Evolutionary conservation across 2,888 invertebrate species (phyloP).

Genomic region (Pardosa pseudoannulata): DNA sequence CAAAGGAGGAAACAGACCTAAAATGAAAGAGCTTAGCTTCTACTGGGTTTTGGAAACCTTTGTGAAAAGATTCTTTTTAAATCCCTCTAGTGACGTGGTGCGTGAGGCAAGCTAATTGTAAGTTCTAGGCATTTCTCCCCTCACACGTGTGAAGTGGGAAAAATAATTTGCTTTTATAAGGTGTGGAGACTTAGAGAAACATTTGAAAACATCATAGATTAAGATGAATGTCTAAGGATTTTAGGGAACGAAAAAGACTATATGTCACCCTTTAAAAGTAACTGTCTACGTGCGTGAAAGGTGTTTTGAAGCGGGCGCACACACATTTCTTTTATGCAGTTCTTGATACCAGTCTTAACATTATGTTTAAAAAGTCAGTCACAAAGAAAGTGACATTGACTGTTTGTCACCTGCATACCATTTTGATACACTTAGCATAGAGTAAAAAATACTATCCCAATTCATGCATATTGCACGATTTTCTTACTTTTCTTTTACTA

Average conservation of each 20-base stretch:
- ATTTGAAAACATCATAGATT: not conserved
- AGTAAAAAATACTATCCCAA: too few species aligned
- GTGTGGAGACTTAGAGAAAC: not conserved
- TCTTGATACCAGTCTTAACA: too few species aligned
- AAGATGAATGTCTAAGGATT: not conserved
- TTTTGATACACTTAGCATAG: too few species aligned
- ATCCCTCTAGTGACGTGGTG: not conserved
- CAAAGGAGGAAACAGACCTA: not conserved
- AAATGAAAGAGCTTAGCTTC: not conserved
- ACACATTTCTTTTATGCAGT: too few species aligned
- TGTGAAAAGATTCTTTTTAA: not conserved
- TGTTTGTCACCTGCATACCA: too few species aligned
- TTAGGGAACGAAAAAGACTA: not conserved
- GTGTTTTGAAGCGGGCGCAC: not conserved
- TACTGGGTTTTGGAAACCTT: not conserved
- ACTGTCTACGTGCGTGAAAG: too few species aligned
- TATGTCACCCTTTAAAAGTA: not conserved
- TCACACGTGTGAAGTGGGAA: not conserved
- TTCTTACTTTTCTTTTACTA: too few species aligned
- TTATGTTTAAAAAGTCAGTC: too few species aligned
- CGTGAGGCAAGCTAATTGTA: constrained; percentile 2
- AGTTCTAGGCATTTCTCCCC: not conserved
- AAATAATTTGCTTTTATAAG: not conserved
- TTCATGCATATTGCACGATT: too few species aligned
- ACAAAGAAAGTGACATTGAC: too few species aligned